Conservation (phyloP, 2,113 vertebrate genomes). For the Chaetodon auriga region DNA sequence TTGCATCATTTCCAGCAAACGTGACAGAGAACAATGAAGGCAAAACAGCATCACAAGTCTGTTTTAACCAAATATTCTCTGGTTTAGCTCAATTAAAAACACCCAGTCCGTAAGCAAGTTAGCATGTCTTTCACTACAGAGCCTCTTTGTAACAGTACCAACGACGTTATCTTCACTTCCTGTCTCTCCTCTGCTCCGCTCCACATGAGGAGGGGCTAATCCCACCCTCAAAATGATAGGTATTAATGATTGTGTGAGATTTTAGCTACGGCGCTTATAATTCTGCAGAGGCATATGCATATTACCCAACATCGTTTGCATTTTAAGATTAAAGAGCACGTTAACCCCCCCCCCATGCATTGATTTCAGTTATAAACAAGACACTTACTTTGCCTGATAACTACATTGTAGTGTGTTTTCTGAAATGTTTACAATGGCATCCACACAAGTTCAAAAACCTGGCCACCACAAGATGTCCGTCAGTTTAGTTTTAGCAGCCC, state of each 20-base stretch:
- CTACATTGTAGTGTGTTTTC: too few relatives aligned
- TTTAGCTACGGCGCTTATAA: too few relatives aligned
- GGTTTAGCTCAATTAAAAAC: not conserved
- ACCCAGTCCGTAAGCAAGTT: not conserved
- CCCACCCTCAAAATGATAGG: too few relatives aligned
- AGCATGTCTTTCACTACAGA: not conserved
- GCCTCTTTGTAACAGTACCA: constrained; percentile 14
- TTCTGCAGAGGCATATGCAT: not conserved
- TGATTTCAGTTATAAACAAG: too few relatives aligned
- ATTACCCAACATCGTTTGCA: too few relatives aligned
- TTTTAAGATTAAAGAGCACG: too few relatives aligned
- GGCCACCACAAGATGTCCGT: not conserved
- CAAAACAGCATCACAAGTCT: not conserved
- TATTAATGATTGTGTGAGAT: too few relatives aligned
- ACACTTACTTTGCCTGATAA: too few relatives aligned
- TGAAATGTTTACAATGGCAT: not conserved
- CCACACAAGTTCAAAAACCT: not conserved
- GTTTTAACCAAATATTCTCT: not conserved
- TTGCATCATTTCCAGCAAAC: constrained; percentile 76
- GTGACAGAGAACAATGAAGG: constrained; percentile 61
- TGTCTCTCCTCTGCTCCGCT: too few relatives aligned
- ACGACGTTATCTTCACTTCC: too few relatives aligned
- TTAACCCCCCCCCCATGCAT: too few relatives aligned
- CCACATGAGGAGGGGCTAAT: too few relatives aligned
- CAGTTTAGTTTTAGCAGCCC: not conserved